A percentile compares a stretch with the other conserved stretches of the same genome.
phyloP scores from a whole-genome alignment of 2,797 vertebrate species.

The Tiaroga cobitis region DNA sequence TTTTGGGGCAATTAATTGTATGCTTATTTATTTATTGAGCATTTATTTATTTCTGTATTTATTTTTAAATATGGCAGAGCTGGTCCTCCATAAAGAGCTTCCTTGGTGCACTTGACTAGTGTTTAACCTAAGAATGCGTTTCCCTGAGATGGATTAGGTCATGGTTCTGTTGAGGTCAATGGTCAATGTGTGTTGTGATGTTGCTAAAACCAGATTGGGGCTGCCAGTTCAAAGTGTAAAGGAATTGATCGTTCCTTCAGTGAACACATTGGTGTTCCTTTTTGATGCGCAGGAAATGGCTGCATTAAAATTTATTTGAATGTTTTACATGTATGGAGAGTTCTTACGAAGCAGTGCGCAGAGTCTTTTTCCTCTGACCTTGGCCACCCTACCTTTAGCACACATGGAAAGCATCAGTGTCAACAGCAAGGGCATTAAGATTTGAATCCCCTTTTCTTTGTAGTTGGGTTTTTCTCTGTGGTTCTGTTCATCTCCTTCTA shows the following conservation, averaged over 20 bases:
- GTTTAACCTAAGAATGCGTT: background rate
- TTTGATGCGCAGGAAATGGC: background rate
- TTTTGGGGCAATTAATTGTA: too few species aligned
- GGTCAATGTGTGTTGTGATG: background rate
- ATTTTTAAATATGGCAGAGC: too few species aligned
- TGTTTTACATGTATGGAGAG: background rate
- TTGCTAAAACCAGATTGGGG: background rate
- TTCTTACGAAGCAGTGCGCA: conserved; percentile 37
- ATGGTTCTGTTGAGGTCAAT: background rate
- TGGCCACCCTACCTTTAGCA: conserved; percentile 48
- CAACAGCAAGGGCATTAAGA: conserved; percentile 60
- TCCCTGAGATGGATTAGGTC: background rate
- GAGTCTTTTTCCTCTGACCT: conserved; percentile 47
- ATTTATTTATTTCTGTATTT: too few species aligned
- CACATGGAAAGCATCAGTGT: conserved; percentile 66
- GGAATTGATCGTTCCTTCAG: background rate
- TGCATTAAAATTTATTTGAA: background rate
- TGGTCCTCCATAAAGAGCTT: too few species aligned
- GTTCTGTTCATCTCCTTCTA: conserved; percentile 53
- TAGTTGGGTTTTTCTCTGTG: conserved; percentile 60
- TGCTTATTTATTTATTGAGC: too few species aligned
- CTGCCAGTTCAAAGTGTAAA: background rate
- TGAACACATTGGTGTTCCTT: background rate
- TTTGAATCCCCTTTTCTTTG: conserved; percentile 60
- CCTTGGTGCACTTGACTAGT: background rate